A percentile compares a stretch with the other conserved stretches of the same genome.
phyloP scores from a whole-genome alignment of 2,797 vertebrate genomes.

The Sebastes taczanowskii region DNA sequence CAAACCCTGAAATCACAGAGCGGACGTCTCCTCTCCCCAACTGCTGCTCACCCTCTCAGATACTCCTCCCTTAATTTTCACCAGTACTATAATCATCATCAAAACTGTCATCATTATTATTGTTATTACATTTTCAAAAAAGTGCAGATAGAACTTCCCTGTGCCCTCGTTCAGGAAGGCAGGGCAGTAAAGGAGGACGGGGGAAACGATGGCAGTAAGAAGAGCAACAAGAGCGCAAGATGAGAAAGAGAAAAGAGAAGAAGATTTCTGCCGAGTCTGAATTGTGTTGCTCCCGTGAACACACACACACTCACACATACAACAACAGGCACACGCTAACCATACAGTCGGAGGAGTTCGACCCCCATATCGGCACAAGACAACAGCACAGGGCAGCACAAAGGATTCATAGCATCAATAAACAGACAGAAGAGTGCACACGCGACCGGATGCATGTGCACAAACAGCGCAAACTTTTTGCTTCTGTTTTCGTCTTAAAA shows the following conservation, averaged over 20 bases:
- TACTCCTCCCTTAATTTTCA: constrained; percentile 78
- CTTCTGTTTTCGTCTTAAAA: constrained; percentile 64
- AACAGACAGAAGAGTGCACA: constrained; percentile 51
- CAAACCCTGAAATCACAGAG: constrained; percentile 60
- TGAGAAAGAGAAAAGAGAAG: constrained; percentile 82
- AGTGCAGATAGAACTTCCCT: constrained; percentile 83
- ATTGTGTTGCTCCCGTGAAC: constrained; percentile 62
- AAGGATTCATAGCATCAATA: constrained; percentile 56
- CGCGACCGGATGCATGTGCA: constrained; percentile 27
- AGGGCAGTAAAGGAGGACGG: constrained; percentile 70
- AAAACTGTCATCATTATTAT: constrained; percentile 71
- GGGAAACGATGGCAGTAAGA: constrained; percentile 79
- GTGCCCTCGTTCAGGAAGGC: constrained; percentile 63
- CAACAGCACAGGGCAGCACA: constrained; percentile 63
- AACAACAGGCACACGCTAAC: constrained; percentile 35
- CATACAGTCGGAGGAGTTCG: constrained; percentile 29
- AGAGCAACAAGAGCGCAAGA: constrained; percentile 69
- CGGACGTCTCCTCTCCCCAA: constrained; percentile 66
- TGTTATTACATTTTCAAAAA: constrained; percentile 83
- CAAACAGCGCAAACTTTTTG: constrained; percentile 57
- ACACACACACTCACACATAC: constrained; percentile 31
- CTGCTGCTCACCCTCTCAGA: constrained; percentile 70
- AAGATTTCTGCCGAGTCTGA: constrained; percentile 66
- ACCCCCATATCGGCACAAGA: constrained; percentile 40
- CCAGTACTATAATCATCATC: constrained; percentile 70